Base-by-base conservation (phyloP, 1,140 invertebrate genomes). In the Augochlora pura region DNA sequence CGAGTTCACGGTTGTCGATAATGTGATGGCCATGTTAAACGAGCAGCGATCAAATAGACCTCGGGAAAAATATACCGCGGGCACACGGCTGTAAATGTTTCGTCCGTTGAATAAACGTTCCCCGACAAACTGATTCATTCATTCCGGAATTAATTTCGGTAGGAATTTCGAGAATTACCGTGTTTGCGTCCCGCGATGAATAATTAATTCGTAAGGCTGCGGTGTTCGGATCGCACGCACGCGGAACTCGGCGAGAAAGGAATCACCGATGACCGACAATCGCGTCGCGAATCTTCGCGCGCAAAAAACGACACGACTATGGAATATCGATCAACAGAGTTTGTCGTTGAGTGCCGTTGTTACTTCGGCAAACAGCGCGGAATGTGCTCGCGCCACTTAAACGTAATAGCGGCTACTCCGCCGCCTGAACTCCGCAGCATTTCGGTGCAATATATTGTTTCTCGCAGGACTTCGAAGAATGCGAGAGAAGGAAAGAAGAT, bases 41-140 rank as follows among this genome's bases (percentile, higher is more conserved):
- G n/a, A 59, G 67, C 21, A 62, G 21, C 14, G 16, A 4, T 16
- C 38, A 27, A 59, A 49, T 23, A 42, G 18, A 14, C 6, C 6
- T 27, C 18, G 64, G n/a, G 52, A 75, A 75, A 75, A 75, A 75
- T 67, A 42, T 32, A 67, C 0, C 21, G 16, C 0, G 12, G 12
- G 49, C 16, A 9, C 2, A 0, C 21, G 8, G 21, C 6, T n/a
- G 16, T 12, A 2, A 23, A 42, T 9, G 38, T 32, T 0, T 8
- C 60, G 60, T 0, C 18, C 12, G 21, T 49, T 18, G 18, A 74
- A 65, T 65, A 52, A 63, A 73, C 21, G 23, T 25, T 38, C 60
- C 21, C 42, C 49, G 60, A 25, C n/a, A 7, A 27, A 14, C 52
- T 67, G 64, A 75, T 75, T 67, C 42, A 75, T 67, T 67, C 63